Evolutionary conservation across 1,140 invertebrate species (phyloP).

Genomic region (Thaumatotibia leucotreta): DNA sequence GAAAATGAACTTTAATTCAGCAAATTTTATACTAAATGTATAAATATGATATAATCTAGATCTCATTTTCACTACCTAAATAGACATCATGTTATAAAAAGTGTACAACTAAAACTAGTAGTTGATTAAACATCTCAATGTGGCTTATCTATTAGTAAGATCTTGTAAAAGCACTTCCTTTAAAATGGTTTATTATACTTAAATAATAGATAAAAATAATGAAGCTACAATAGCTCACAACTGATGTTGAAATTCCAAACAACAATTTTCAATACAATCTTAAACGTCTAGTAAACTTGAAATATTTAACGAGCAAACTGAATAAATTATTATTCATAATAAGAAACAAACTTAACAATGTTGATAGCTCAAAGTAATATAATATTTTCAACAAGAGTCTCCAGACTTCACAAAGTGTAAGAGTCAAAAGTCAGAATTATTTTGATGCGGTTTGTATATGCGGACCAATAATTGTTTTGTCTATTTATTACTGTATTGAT

Average conservation of each 20-base stretch:
- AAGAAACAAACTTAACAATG: conserved; percentile 76
- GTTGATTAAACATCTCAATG: conserved; percentile 75
- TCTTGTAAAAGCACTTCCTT: conserved; percentile 74
- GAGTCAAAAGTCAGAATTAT: conserved; percentile 46
- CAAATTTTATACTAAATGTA: conserved; percentile 77
- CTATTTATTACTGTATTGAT: conserved; percentile 73
- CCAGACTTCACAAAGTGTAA: conserved; percentile 56
- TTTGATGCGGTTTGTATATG: conserved; percentile 53
- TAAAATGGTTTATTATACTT: conserved; percentile 71
- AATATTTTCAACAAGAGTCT: conserved; percentile 70
- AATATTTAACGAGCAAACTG: conserved; percentile 75
- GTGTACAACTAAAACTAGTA: conserved; percentile 76
- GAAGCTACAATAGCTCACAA: conserved; percentile 69
- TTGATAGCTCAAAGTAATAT: conserved; percentile 74
- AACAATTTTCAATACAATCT: conserved; percentile 70
- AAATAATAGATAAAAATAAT: conserved; percentile 74
- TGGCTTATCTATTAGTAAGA: conserved; percentile 73
- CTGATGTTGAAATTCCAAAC: conserved; percentile 66
- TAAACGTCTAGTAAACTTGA: conserved; percentile 75
- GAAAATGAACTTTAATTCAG: conserved; percentile 77
- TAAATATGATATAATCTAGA: conserved; percentile 76
- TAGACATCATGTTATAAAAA: conserved; percentile 77
- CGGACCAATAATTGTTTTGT: conserved; percentile 63
- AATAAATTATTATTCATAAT: conserved; percentile 76
- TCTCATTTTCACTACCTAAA: conserved; percentile 75